Evolutionary conservation across 2,113 vertebrate genomes (phyloP).

Genomic region (Chaenogobius annularis): DNA sequence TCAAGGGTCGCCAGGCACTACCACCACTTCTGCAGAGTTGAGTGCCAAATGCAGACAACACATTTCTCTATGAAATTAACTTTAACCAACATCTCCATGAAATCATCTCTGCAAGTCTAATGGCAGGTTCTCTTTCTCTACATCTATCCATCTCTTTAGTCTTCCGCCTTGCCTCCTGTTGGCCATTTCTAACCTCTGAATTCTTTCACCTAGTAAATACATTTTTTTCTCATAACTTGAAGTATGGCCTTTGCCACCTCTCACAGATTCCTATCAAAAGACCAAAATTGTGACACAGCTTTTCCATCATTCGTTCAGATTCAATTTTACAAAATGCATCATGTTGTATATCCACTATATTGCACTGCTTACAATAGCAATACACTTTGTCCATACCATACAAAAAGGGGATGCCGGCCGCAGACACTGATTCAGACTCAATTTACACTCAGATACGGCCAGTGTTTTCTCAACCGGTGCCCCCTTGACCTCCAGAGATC

Average conservation of each 20-base stretch:
- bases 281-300: constrained; percentile 4
- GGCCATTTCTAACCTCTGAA: neutral
- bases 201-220: neutral
- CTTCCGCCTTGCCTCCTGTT: neutral
- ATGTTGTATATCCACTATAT: neutral
- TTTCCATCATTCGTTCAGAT: neutral
- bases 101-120: neutral
- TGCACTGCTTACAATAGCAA: neutral
- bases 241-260: neutral
- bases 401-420: neutral
- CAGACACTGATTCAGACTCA: constrained; percentile 9
- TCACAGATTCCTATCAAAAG: constrained; percentile 2
- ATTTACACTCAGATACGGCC: constrained; percentile 1
- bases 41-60: no score
- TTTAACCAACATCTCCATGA: no score
- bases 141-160: neutral
- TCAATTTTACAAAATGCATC: constrained; percentile 2
- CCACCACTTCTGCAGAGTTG: no score
- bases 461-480: constrained; percentile 40
- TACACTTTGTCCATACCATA: neutral
- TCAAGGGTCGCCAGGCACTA: no score
- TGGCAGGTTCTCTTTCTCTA: neutral
- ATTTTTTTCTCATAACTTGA: neutral
- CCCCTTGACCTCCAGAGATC: constrained; percentile 46
- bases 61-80: no score